Percentiles rank a stretch among this genome's conserved stretches.
Conservation (phyloP, 2,888 invertebrate genomes). For the Orchesella flavescens region DNA sequence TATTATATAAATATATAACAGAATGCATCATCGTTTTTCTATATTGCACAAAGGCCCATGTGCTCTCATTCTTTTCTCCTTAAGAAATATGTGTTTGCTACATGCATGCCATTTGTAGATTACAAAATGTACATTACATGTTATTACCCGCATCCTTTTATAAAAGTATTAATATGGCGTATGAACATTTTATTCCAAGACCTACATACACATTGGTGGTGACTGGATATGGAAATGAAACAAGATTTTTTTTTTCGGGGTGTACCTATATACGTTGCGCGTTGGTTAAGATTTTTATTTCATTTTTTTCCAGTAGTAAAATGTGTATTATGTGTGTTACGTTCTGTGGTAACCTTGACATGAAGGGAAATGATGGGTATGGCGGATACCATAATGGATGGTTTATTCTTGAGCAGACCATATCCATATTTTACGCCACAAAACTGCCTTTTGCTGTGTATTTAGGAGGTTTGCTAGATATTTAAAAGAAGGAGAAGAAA, state of each 20-base stretch:
- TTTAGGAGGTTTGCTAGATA: background rate
- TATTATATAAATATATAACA: no score
- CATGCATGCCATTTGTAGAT: slow-evolving; percentile 21
- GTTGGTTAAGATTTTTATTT: no score
- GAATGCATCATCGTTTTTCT: slow-evolving; percentile 9
- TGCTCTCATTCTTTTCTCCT: background rate
- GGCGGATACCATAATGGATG: slow-evolving; percentile 28
- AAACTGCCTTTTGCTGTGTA: background rate
- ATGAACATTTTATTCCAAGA: no score
- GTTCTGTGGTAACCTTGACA: slow-evolving; percentile 33
- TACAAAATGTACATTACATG: slow-evolving; percentile 8
- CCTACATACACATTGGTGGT: no score
- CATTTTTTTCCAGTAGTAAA: no score
- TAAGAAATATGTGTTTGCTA: background rate
- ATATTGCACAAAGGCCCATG: background rate
- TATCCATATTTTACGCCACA: slow-evolving; percentile 15
- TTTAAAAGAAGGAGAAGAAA: slow-evolving; percentile 3
- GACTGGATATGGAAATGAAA: no score
- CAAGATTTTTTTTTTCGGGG: no score
- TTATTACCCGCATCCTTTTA: background rate
- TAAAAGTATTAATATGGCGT: no score
- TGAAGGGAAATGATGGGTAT: slow-evolving; percentile 10
- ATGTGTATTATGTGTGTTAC: no score
- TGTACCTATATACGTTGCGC: no score
- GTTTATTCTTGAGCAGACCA: background rate